A percentile compares a stretch with the other conserved stretches of the same genome.
phyloP scores from a whole-genome alignment of 2,113 vertebrate genomes.

The Sciurus niger region DNA sequence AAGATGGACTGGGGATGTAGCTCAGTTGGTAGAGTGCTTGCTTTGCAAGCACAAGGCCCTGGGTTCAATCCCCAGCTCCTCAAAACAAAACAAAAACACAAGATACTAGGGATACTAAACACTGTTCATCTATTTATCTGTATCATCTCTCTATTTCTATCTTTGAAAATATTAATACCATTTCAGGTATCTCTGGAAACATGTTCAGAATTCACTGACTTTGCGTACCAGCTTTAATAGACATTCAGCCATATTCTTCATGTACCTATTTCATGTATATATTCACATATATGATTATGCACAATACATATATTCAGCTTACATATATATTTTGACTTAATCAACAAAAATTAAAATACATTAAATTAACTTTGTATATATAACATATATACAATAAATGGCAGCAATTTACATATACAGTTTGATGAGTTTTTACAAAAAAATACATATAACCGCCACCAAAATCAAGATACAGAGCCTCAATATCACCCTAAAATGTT shows the following conservation, averaged over 20 bases:
- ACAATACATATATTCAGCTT: background rate
- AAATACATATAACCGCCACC: background rate
- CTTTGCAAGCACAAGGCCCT: no score
- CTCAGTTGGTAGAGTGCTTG: no score
- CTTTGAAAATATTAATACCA: background rate
- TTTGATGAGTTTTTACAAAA: conserved; percentile 33
- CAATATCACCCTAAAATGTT: background rate
- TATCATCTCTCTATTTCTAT: background rate
- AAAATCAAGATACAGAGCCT: conserved; percentile 27
- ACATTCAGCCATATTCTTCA: conserved; percentile 24
- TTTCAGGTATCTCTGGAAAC: background rate
- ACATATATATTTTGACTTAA: background rate
- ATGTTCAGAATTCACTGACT: conserved; percentile 26
- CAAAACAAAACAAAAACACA: background rate
- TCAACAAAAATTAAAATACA: background rate
- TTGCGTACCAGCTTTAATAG: conserved; percentile 17
- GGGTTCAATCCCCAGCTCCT: no score
- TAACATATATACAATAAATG: background rate
- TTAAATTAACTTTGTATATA: conserved; percentile 29
- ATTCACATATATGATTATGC: background rate
- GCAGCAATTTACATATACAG: conserved; percentile 23
- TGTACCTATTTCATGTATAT: background rate
- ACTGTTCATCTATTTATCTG: background rate
- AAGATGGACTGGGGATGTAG: no score
- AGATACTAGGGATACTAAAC: background rate